Conservation (phyloP, 2,888 invertebrate species). For the Prosapia bicincta region DNA sequence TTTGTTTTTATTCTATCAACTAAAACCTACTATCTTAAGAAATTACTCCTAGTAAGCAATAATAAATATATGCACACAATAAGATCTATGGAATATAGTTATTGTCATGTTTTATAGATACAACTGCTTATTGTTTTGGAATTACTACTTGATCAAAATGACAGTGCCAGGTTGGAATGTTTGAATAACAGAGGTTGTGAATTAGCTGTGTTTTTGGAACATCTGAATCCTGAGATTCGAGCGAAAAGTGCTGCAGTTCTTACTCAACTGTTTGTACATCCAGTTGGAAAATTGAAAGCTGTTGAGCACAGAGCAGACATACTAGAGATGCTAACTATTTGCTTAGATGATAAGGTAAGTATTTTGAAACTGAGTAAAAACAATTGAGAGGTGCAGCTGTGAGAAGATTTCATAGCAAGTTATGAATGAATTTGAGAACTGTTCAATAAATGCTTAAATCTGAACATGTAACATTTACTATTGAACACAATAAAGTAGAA, state of each 20-base stretch:
- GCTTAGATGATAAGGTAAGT: constrained; percentile 11
- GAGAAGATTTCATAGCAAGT: too few species aligned
- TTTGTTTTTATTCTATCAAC: too few species aligned
- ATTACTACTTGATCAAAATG: constrained; percentile 25
- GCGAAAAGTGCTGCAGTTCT: constrained; percentile 20
- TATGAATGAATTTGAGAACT: too few species aligned
- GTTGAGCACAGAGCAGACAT: constrained; percentile 5
- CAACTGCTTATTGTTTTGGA: constrained; percentile 20
- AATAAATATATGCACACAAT: too few species aligned
- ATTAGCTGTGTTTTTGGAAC: constrained; percentile 14
- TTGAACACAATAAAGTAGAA: too few species aligned
- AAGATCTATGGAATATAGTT: too few species aligned
- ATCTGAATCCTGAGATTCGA: constrained; percentile 8
- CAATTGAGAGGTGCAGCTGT: too few species aligned
- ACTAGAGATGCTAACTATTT: background rate
- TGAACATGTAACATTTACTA: too few species aligned
- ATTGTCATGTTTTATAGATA: constrained; percentile 17
- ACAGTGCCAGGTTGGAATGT: constrained; percentile 17
- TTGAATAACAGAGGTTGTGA: constrained; percentile 19
- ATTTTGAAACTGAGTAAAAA: too few species aligned
- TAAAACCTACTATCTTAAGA: too few species aligned
- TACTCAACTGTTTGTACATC: constrained; percentile 17
- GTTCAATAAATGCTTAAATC: too few species aligned
- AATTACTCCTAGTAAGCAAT: too few species aligned
- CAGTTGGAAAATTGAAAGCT: constrained; percentile 14